Evolutionary conservation across 2,888 invertebrate species (phyloP).

Genomic region (Nebria salina): DNA sequence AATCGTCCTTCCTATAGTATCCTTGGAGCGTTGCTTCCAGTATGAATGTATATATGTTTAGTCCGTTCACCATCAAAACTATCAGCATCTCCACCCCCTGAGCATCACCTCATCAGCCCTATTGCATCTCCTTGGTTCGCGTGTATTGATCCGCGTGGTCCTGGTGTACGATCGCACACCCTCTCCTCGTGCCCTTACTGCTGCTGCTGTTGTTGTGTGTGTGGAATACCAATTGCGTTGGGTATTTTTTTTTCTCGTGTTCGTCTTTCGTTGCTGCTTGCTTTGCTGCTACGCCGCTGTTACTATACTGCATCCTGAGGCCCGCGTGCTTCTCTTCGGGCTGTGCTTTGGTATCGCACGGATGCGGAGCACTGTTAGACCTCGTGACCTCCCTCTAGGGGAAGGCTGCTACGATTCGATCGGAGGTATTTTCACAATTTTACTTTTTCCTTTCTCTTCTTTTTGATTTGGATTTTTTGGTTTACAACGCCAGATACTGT

Average conservation of each 20-base stretch:
- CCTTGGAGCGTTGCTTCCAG: background rate
- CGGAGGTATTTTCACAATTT: background rate
- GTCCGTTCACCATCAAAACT: background rate
- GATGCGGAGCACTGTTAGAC: background rate
- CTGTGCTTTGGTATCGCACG: background rate
- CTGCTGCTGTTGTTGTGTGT: constrained; percentile 63
- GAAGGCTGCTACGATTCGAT: background rate
- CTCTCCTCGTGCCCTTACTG: constrained; percentile 49
- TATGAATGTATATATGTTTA: background rate
- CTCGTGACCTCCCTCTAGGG: constrained; percentile 3
- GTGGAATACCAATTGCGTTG: constrained; percentile 72
- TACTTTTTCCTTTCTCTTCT: background rate
- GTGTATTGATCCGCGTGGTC: constrained; percentile 62
- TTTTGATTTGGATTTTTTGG: background rate
- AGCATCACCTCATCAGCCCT: constrained; percentile 20
- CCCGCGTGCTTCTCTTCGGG: constrained; percentile 3
- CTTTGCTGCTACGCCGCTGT: constrained; percentile 4
- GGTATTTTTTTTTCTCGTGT: constrained; percentile 64
- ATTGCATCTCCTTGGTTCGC: constrained; percentile 19
- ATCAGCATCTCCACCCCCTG: background rate
- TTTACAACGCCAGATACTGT: background rate
- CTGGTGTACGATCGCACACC: constrained; percentile 61
- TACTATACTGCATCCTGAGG: background rate
- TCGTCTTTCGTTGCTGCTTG: constrained; percentile 45
- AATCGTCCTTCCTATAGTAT: too few species aligned